phyloP scores from a whole-genome alignment of 1,140 invertebrate genomes.

The Drosophila sp. region DNA sequence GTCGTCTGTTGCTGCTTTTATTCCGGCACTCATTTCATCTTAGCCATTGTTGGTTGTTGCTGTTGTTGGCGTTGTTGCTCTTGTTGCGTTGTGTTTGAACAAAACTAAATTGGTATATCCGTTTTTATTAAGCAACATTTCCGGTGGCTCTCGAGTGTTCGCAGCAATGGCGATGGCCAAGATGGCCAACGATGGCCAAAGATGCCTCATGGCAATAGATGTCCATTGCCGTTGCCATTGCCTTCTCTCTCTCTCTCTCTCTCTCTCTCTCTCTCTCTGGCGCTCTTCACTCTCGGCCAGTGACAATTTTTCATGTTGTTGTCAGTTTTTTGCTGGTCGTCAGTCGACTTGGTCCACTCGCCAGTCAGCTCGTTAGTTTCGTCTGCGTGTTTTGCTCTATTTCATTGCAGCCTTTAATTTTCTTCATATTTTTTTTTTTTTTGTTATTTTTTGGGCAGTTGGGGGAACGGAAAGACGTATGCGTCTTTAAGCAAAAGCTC shows the following conservation, averaged over 20 bases:
- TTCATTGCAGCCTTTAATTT: constrained; percentile 59
- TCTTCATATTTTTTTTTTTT: constrained; percentile 6
- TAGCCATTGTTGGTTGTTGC: constrained; percentile 42
- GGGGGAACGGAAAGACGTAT: constrained; percentile 7
- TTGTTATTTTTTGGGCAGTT: too few relatives aligned
- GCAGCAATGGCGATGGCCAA: constrained; percentile 52
- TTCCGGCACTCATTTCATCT: constrained; percentile 70
- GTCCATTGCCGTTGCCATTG: constrained; percentile 5
- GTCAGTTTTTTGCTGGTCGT: constrained; percentile 67
- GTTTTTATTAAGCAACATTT: constrained; percentile 84
- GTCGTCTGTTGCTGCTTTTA: constrained; percentile 62
- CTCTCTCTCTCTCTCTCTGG: background rate
- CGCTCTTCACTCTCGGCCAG: constrained; percentile 64
- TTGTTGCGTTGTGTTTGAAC: constrained; percentile 58
- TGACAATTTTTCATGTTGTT: constrained; percentile 83
- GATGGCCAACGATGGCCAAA: constrained; percentile 23
- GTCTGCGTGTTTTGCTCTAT: constrained; percentile 47
- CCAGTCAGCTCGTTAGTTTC: constrained; percentile 70
- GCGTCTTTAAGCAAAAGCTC: constrained; percentile 57
- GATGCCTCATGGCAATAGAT: constrained; percentile 27
- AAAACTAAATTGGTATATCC: constrained; percentile 83
- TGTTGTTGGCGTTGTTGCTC: constrained; percentile 46
- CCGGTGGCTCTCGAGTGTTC: constrained; percentile 76
- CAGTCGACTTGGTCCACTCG: constrained; percentile 33
- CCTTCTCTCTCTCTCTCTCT: background rate